phyloP scores from a whole-genome alignment of 2,113 vertebrate species.

The Propithecus coquereli region DNA sequence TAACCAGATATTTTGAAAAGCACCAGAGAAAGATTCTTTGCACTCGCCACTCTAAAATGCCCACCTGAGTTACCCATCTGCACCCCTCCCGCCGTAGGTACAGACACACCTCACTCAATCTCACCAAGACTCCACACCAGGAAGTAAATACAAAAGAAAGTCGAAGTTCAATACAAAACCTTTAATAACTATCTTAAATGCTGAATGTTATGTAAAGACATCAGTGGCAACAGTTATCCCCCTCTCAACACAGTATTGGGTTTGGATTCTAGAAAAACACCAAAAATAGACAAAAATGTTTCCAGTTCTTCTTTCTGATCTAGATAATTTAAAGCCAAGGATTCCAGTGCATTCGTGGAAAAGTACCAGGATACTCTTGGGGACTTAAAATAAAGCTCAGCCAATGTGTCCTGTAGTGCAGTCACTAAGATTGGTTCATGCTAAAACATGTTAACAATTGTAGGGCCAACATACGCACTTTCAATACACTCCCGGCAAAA shows the following conservation, averaged over 20 bases:
- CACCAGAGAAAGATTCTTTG: neutral
- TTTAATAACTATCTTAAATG: neutral
- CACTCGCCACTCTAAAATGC: neutral
- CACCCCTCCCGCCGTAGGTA: neutral
- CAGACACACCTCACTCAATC: neutral
- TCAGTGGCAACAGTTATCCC: neutral
- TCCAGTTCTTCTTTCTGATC: constrained; percentile 35
- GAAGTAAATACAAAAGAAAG: neutral
- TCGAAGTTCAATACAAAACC: neutral
- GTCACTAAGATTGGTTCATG: neutral
- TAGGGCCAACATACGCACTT: neutral
- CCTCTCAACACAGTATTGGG: neutral
- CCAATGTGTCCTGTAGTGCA: neutral
- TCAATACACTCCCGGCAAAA: neutral
- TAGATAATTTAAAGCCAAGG: constrained; percentile 38
- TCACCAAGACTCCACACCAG: neutral
- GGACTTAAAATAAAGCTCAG: constrained; percentile 12
- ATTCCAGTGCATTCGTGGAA: constrained; percentile 33
- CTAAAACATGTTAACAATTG: neutral
- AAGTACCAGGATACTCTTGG: neutral
- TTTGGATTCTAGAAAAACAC: constrained; percentile 51
- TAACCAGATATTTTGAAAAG: neutral
- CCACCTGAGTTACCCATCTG: neutral
- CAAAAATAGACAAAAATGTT: neutral
- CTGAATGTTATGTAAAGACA: neutral